phyloP scores from a whole-genome alignment of 2,113 vertebrate species.

The Microtus ochrogaster region DNA sequence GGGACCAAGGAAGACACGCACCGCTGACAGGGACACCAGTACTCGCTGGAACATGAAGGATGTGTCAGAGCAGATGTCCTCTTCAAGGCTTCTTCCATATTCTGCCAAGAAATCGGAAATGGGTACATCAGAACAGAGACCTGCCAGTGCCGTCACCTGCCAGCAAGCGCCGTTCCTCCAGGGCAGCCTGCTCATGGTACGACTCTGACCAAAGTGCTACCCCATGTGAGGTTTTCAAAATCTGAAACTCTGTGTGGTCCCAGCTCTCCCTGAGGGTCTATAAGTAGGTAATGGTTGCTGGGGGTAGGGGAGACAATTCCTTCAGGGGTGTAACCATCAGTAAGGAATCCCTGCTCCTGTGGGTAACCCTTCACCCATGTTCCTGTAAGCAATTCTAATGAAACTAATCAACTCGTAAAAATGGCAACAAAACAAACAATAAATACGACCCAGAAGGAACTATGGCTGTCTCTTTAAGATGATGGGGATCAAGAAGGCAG shows the following conservation, averaged over 20 bases:
- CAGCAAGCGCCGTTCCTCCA: not conserved
- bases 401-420: not conserved
- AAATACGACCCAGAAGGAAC: not conserved
- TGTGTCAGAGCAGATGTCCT: conserved; percentile 93
- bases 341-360: not conserved
- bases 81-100: conserved; percentile 89
- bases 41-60: conserved; percentile 95
- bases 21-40: conserved; percentile 93
- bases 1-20: conserved; percentile 81
- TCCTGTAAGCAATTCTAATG: not conserved
- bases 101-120: conserved; percentile 84
- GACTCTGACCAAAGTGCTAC: not conserved
- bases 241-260: too few species aligned
- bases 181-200: not conserved
- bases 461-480: not conserved
- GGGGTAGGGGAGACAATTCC: not conserved
- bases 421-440: not conserved
- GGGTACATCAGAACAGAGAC: not conserved
- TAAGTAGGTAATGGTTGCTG: not conserved
- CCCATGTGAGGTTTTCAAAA: not conserved
- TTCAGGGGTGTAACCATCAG: not conserved
- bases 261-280: too few species aligned
- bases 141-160: not conserved
- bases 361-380: not conserved
- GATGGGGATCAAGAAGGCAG: not conserved